Percentiles rank a stretch among this genome's conserved stretches.
Evolutionary conservation across 2,888 invertebrate species (phyloP).

Genomic region (Ctena decussata): DNA sequence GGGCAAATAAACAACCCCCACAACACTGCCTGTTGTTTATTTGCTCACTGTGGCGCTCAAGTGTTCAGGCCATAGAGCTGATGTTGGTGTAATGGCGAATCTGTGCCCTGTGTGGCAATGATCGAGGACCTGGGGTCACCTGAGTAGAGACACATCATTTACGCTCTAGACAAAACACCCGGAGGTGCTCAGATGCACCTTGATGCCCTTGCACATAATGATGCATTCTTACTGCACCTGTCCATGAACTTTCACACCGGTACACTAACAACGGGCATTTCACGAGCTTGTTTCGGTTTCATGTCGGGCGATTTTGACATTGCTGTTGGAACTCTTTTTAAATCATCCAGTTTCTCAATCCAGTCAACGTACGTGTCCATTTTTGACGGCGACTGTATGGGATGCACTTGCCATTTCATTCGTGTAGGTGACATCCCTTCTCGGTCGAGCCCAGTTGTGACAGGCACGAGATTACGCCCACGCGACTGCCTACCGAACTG

Average conservation of each 20-base stretch:
- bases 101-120: no score
- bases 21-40: no score
- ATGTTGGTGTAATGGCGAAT: no score
- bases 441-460: constrained; percentile 63
- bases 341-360: constrained; percentile 67
- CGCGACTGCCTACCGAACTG: neutral
- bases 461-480: constrained; percentile 63
- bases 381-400: constrained; percentile 47
- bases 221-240: no score
- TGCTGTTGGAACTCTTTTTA: constrained; percentile 41
- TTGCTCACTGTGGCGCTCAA: no score
- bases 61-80: no score
- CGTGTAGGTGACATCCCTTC: constrained; percentile 64
- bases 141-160: no score
- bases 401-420: constrained; percentile 67
- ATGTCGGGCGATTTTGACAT: neutral
- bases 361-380: constrained; percentile 64
- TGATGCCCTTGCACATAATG: no score
- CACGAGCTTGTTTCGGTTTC: neutral
- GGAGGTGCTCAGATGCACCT: no score
- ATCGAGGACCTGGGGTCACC: no score
- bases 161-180: no score
- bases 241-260: neutral
- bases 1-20: no score
- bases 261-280: neutral